Base-by-base conservation (phyloP, 2,797 vertebrate species). In the Nyctalus aviator region DNA sequence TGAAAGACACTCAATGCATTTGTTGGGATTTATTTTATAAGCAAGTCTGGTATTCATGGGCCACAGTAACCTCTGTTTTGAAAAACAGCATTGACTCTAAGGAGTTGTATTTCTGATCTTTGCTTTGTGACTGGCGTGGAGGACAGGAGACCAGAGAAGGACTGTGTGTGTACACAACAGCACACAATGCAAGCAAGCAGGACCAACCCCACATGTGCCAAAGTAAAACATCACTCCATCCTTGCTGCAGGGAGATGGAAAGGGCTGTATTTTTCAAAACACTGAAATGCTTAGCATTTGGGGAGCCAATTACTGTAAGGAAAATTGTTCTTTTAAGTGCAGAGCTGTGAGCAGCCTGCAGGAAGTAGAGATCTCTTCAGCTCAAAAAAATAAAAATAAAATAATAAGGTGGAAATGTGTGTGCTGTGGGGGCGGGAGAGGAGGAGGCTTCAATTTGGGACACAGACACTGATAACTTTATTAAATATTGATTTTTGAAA, bases 401-500 rank as follows among this genome's bases (percentile, higher is more conserved):
- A 8, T 55, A 91, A 50, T 27, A 69, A 55, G 41, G 2, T 68
- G 77, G 3, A 78, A 48, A 41, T 69, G 41, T 59, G 48, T 85
- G 37, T 35, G 32, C 30, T 35, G 59, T 46, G 30, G 81, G n/a
- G 62, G 21, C 1, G 44, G n/a, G 44, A 46, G 62, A 23, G n/a
- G 12, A 35, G 21, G 77, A 62, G 48, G 75, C 78, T 88, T 95
- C 84, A 85, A 94, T 95, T 90, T 94, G 94, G 69, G 91, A 76
- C 84, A 91, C 76, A 86, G 91, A 93, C 48, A 77, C 91, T 95
- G 95, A 97, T 96, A 96, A 94, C 93, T 95, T 97, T 97, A 96
- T 97, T 97, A 97, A 97, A 97, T 96, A 97, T 97, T 97, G 95
- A 97, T 97, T 97, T 96, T 96, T 95, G 75, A 93, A 95, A 96